Base-by-base conservation (phyloP, 2,113 vertebrate genomes). In the Acanthochromis polyacanthus region DNA sequence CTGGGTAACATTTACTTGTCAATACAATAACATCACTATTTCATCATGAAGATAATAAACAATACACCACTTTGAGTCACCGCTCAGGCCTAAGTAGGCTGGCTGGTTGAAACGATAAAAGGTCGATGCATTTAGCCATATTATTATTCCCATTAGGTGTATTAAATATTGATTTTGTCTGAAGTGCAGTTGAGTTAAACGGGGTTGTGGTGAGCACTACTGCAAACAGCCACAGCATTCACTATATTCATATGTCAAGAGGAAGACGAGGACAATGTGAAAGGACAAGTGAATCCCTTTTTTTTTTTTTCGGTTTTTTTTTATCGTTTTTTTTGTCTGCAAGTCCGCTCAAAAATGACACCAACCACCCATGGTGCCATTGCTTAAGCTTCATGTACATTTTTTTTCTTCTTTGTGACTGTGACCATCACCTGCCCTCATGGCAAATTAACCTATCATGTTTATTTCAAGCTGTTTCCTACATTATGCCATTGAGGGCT, bases 151-250 rank as follows among this genome's bases (percentile, higher is more conserved):
- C 55, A 67, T 73, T 55, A 61, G 61, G 60, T 45, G 58, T 55
- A 17, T 81, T 43, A 62, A 52, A 22, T 52, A 66, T 66, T 59
- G 68, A 53, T 30, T 68, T 73, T 80, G 36, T 7, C 48, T 61
- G 12, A 23, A 17, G 62, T 48, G 16, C 45, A 22, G 67, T 14
- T 16, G 40, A 56, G 30, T 51, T 52, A 40, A 36, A 69, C 56
- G 59, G 69, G 50, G 17, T 46, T 50, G 38, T 50, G 55, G 46
- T 62, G 22, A 68, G 30, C 6, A 17, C 20, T 25, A n/a, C 28
- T 69, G 43, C 40, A 57, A 25, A 15, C 52, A 19, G 43, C 25
- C 4, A 10, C 52, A 69, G 57, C 40, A 36, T 8, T 67, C 50
- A 38, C 50, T 51, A 0, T 50, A 67, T 53, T 67, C 50, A 56